Base-by-base conservation (phyloP, 2,888 invertebrate species). In the Eristalis tenax region DNA sequence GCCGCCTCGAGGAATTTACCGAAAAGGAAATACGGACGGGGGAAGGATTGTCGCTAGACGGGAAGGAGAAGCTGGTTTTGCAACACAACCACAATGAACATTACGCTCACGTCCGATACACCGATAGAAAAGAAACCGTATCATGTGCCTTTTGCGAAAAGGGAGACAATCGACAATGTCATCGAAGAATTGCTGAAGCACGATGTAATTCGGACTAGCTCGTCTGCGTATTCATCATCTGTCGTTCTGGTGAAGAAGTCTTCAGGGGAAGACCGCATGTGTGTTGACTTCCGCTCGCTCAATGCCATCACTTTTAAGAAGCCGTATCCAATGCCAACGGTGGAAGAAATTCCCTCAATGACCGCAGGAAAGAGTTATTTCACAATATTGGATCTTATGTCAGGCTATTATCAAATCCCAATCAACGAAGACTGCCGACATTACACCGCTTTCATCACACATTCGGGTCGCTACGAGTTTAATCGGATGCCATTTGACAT, bases 401-500 rank as follows among this genome's bases (percentile, higher is more conserved):
- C 40, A 40, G 40, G 40, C 40, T 40, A 40, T 40, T 40, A 40
- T 40, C 15, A 40, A 40, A 40, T 40, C 40, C 40, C 40, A 40
- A 40, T 35, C n/a, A 35, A 65, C 23, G 61, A 61, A 23, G 61
- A 61, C 28, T 61, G 28, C 26, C 61, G 61, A 61, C 61, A 28
- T 61, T 61, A 28, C 61, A 61, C 23, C 23, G 40, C 40, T 40
- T 40, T 40, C 40, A 40, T 40, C 40, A 40, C 59, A n/a, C 28
- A 61, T n/a, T 15, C 28, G 28, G 40, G 40, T 40, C 22, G 35
- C 38, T 56, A 56, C 56, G 69, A 50, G 28, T 69, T 69, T 18
- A 65, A 65, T 28, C 69, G 69, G 28, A 69, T 69, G 69, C 56
- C 69, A 50, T 69, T 69, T 26, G 57, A 28, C 40, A 23, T 65